Evolutionary conservation across 2,113 vertebrate species (phyloP), one percentile per base, ranked within the genome.

Genomic region (Neodontobutis hainanensis): DNA sequence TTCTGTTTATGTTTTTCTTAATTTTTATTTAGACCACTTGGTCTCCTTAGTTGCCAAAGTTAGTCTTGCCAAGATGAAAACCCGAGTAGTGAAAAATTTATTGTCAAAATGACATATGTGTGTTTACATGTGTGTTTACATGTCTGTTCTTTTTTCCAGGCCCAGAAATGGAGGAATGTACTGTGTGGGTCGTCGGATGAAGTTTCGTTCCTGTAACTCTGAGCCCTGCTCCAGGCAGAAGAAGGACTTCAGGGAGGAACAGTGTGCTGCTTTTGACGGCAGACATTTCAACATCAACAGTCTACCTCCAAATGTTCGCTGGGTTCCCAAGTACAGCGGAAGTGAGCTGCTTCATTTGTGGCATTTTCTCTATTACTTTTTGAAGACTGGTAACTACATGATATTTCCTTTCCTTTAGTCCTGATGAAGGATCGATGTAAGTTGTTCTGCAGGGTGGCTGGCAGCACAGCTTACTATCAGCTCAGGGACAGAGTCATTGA

Each of bases 271-370:
- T 34, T 99, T 96, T 0, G 95, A 99, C 0, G 97, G 98, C 75
- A 95, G 95, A 50, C 97, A 98, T 87, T 99, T 99, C 65, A 99
- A 98, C 92, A 99, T 99, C 92, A 99, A 98, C 3, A 95, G 96
- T 73, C 94, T 99, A 89, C 95, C 94, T 89, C 94, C 96, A 0
- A 97, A 92, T 0, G 96, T 98, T 77, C 96, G 95, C 91, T 99
- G 98, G 98, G 95, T 99, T 56, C 96, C 97, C 65, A 99, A 99
- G 53, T 99, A 99, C 90, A 99, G 96, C 6, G 98, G 98, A 92
- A 98, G 98, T 99, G 90, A 97, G 97, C 92, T 34, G 55, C 35
- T 36, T 55, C 32, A n/a, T 12, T 55, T 36, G 52, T 55, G 34
- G 8, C 52, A 55, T 32, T 36, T n/a, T n/a, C 12, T 36, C 12